Percentiles rank a stretch among this genome's conserved stretches.
Conservation (phyloP, 2,888 invertebrate species). For the Tuta absoluta region DNA sequence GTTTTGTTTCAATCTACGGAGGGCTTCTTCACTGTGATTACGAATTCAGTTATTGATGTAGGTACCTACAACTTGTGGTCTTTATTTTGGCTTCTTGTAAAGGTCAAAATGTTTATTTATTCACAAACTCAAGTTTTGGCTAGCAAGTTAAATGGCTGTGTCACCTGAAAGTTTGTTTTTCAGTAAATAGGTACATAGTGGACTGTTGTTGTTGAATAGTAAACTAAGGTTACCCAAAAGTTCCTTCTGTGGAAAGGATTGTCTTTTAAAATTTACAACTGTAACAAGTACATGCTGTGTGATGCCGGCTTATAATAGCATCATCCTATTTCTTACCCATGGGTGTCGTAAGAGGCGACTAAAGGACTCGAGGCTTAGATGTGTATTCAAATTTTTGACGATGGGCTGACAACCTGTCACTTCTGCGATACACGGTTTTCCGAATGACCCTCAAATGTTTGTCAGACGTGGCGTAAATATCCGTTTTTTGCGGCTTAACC, state of each 20-base stretch:
- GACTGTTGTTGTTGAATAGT: no score
- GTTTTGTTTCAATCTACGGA: conserved; percentile 2
- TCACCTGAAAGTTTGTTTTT: conserved; percentile 5
- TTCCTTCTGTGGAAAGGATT: background rate
- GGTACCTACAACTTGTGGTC: background rate
- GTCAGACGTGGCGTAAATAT: no score
- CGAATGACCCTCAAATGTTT: no score
- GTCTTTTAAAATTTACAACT: background rate
- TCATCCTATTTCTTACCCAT: no score
- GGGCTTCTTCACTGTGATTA: conserved; percentile 7
- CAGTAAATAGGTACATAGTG: background rate
- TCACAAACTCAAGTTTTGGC: background rate
- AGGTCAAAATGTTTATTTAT: background rate
- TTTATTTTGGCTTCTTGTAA: background rate
- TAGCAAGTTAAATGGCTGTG: background rate
- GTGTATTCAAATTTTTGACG: no score
- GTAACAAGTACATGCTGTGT: no score
- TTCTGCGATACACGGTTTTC: no score
- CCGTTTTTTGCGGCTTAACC: no score
- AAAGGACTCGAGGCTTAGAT: no score
- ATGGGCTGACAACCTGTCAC: no score
- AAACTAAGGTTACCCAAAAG: background rate
- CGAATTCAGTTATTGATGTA: background rate
- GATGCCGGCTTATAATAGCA: no score
- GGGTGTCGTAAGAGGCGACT: no score